Percentiles rank a stretch among this genome's conserved stretches.
phyloP scores from a whole-genome alignment of 2,797 vertebrate species.

The Centropyge bicolor region DNA sequence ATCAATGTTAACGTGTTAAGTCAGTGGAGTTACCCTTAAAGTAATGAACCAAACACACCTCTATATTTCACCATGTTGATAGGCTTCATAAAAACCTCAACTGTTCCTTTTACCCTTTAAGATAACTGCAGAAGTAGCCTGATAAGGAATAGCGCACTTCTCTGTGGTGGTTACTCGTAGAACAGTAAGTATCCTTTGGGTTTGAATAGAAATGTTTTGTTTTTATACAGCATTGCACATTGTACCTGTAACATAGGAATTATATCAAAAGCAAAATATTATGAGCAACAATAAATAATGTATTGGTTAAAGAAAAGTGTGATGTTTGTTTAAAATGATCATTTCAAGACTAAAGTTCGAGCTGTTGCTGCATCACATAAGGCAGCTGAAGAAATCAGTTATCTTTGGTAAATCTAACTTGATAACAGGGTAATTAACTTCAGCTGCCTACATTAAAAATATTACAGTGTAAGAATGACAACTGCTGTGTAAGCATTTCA shows the following conservation, averaged over 20 bases:
- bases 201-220: conserved; percentile 82
- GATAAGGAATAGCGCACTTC: conserved; percentile 79
- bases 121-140: conserved; percentile 72
- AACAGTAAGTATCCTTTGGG: conserved; percentile 83
- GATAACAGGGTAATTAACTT: neutral
- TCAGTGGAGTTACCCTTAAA: neutral
- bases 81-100: conserved; percentile 74
- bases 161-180: conserved; percentile 78
- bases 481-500: conserved; percentile 83
- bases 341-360: conserved; percentile 41
- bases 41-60: conserved; percentile 56
- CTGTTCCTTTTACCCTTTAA: conserved; percentile 79
- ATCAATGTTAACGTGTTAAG: conserved; percentile 2
- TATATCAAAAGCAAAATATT: conserved; percentile 86
- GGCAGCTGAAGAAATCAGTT: conserved; percentile 62
- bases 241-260: conserved; percentile 87
- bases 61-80: conserved; percentile 32
- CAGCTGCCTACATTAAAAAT: conserved; percentile 2
- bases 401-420: conserved; percentile 1
- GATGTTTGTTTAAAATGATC: conserved; percentile 62
- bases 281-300: conserved; percentile 87
- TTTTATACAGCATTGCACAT: conserved; percentile 88
- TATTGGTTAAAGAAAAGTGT: conserved; percentile 80
- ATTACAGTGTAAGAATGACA: neutral
- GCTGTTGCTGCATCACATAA: conserved; percentile 38